Base-by-base conservation (phyloP, 2,888 invertebrate genomes). In the Tiphia femorata region DNA sequence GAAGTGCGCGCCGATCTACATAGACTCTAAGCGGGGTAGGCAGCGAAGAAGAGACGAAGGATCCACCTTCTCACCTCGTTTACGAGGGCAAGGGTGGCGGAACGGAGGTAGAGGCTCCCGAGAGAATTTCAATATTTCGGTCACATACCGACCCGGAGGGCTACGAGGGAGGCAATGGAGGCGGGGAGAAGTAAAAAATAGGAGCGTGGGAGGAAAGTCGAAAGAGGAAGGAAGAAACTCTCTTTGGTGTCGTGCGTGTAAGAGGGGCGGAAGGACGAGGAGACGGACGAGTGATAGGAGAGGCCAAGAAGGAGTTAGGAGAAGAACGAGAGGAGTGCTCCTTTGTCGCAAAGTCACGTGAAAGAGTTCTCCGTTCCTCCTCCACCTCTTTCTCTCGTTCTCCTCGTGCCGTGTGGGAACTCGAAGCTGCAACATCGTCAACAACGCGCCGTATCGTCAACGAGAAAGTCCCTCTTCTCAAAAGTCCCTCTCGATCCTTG, bases 121-220 rank as follows among this genome's bases (percentile, higher is more conserved):
- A 58, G n/a, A n/a, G 63, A 56, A 64, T 67, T 65, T 70, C 64
- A 63, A 68, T 72, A 71, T 71, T 71, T 71, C 66, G 62, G 64
- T 66, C 63, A 63, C 63, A 70, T 67, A 70, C 62, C 46, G n/a
- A 17, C 27, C 40, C 25, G 25, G 35, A 29, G 19, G 42, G 10
- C 27, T 42, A 37, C 20, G 7, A 30, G 40, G 30, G 38, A 29
- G 29, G 49, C 12, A 20, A 37, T 27, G 42, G 25, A 46, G 30
- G 23, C n/a, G 12, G 27, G 21, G 19, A 51, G 43, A 23, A 27
- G 30, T 16, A 23, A 21, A 27, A 38, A 7, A 49, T 25, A 14
- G 49, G 33, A 16, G 30, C 19, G 40, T 2, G 33, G 7, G 37
- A 10, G 8, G 12, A 6, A 48, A 16, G 20, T 17, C 25, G 43